Evolutionary conservation across 2,113 vertebrate genomes (phyloP).

Genomic region (Acinonyx jubatus): DNA sequence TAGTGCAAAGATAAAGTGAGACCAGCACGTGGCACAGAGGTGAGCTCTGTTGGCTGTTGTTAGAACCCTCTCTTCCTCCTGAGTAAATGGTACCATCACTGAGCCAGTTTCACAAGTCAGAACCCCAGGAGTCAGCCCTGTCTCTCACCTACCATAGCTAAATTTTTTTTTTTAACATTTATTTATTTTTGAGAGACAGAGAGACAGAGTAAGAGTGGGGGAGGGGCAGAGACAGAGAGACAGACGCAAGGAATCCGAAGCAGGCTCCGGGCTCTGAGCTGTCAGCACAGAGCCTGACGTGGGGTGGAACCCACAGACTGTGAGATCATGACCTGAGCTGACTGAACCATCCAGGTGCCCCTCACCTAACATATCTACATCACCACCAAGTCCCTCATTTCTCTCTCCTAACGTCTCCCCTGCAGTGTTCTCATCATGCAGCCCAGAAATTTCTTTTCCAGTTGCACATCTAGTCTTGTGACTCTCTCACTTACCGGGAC

Average conservation of each 20-base stretch:
- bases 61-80: neutral
- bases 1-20: neutral
- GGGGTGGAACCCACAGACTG: no score
- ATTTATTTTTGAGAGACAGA: no score
- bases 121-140: neutral
- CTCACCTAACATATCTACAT: neutral
- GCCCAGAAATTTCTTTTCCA: neutral
- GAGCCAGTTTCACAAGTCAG: neutral
- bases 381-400: neutral
- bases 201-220: no score
- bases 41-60: neutral
- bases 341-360: no score
- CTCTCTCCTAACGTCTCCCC: neutral
- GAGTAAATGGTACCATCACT: neutral
- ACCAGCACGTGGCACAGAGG: neutral
- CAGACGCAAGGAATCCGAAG: no score
- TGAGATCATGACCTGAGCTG: no score
- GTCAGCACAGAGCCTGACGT: no score
- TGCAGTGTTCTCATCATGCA: rapidly evolving
- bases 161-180: no score
- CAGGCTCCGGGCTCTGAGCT: no score
- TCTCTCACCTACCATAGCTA: neutral
- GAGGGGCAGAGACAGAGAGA: no score
- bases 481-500: neutral
- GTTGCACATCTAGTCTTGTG: neutral